A percentile compares a stretch with the other conserved stretches of the same genome.
Evolutionary conservation across 2,888 invertebrate species (phyloP).

Genomic region (Dioctria rufipes): DNA sequence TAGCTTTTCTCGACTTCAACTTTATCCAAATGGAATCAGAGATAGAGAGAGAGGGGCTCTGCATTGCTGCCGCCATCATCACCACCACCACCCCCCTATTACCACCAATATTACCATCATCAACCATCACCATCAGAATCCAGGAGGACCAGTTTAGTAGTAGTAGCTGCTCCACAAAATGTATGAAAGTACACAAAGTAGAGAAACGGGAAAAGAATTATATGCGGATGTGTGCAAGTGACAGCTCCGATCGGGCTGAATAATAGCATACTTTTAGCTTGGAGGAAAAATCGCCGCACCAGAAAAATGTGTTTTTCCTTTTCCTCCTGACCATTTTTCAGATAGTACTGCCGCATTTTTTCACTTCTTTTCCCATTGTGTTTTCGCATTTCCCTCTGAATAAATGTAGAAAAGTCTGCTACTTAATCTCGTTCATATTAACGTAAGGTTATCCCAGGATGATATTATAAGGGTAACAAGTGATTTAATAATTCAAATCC

Average conservation of each 20-base stretch:
- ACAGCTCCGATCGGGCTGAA: slow-evolving; percentile 59
- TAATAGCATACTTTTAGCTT: slow-evolving; percentile 59
- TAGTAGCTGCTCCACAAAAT: not conserved
- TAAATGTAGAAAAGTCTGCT: slow-evolving; percentile 12
- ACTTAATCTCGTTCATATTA: slow-evolving; percentile 33
- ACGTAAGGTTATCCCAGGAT: slow-evolving; percentile 4
- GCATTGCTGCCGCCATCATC: not conserved
- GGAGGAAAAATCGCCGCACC: slow-evolving; percentile 55
- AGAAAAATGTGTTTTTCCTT: slow-evolving; percentile 52
- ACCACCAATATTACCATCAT: no score
- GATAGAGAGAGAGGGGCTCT: not conserved
- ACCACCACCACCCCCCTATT: not conserved
- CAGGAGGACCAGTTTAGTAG: not conserved
- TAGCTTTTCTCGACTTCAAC: not conserved
- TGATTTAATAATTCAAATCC: not conserved
- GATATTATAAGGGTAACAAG: slow-evolving; percentile 17
- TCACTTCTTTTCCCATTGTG: slow-evolving; percentile 19
- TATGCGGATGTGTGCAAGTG: slow-evolving; percentile 58
- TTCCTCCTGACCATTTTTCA: slow-evolving; percentile 40
- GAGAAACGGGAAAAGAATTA: slow-evolving; percentile 55
- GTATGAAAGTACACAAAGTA: slow-evolving; percentile 41
- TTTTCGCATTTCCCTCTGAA: not conserved
- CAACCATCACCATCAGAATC: not conserved
- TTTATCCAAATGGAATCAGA: not conserved
- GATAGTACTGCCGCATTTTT: slow-evolving; percentile 33